Evolutionary conservation across 2,888 invertebrate genomes (phyloP), one percentile per base, ranked within the genome.

Genomic region (Heliothis peltigera): DNA sequence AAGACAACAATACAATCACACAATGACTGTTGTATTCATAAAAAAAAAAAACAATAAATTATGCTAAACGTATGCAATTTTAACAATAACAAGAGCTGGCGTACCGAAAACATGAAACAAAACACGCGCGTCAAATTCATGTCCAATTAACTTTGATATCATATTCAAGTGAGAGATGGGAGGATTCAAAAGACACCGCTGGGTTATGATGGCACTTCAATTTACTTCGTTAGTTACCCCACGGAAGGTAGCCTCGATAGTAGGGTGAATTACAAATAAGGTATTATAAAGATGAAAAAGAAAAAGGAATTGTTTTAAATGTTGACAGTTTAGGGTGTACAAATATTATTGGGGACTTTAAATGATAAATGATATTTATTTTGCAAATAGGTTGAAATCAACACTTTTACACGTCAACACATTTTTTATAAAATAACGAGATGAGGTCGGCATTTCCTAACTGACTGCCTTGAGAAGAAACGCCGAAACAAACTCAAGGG

Each of bases 221-320:
- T 89, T 91, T 90, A 84, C 84, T 85, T 90, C 87, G 87, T 91
- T 91, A 91, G 86, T 82, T 74, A 87, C 77, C 78, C 66, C 59
- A 65, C 77, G 85, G 86, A 89, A n/a, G n/a, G 22, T 21, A 15
- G 35, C 88, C 86, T 89, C 88, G 86, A 79, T 82, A 61, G 62
- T 49, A 73, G 85, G 91, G 91, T 92, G 92, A 85, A 92, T 88
- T 81, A 77, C 81, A 85, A 89, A 85, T 82, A 49, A 76, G 64
- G 61, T 53, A 54, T 66, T 77, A n/a, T n/a, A 77, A 75, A 55
- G 57, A 71, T 48, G 1, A 60, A 46, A 70, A 64, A 74, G 69
- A 51, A 54, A 54, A 58, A 12, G 12, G 21, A 51, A 59, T 55
- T 2, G 42, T 49, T 39, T 21, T 39, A 10, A 67, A 17, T 71